Percentiles rank a stretch among this genome's conserved stretches.
Evolutionary conservation across 2,888 invertebrate genomes (phyloP).

Genomic region (Agrenia bidenticulata): DNA sequence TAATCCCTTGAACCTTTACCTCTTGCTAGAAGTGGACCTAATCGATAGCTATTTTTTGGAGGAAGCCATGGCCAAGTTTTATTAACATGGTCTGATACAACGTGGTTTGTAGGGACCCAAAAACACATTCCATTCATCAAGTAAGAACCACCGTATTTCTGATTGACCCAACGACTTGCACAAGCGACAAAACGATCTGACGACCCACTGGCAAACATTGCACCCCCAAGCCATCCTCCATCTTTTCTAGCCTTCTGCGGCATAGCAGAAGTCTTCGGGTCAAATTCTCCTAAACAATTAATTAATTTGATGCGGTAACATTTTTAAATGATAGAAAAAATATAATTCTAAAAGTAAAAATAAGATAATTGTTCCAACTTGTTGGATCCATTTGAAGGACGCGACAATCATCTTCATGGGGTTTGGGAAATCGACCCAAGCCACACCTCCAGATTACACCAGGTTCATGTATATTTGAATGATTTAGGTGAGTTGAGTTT

Average conservation of each 20-base stretch:
- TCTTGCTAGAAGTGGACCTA: slow-evolving; percentile 40
- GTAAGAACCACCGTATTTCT: slow-evolving; percentile 31
- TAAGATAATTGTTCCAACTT: slow-evolving; percentile 53
- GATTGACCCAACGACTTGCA: slow-evolving; percentile 53
- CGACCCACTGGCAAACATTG: slow-evolving; percentile 24
- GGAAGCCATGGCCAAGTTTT: slow-evolving; percentile 28
- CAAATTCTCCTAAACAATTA: slow-evolving; percentile 22
- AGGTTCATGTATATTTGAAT: slow-evolving; percentile 58
- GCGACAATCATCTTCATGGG: slow-evolving; percentile 54
- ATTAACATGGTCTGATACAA: slow-evolving; percentile 16
- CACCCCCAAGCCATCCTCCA: slow-evolving; percentile 50
- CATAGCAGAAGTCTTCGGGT: slow-evolving; percentile 15
- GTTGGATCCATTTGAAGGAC: slow-evolving; percentile 57
- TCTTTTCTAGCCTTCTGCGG: slow-evolving; percentile 45
- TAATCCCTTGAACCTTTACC: too few relatives aligned
- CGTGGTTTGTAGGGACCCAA: slow-evolving; percentile 37
- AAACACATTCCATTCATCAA: slow-evolving; percentile 53
- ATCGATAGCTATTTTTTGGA: slow-evolving; percentile 32
- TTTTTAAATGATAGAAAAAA: not conserved
- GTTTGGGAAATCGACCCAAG: slow-evolving; percentile 44
- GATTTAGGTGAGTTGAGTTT: slow-evolving; percentile 58
- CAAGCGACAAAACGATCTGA: slow-evolving; percentile 44
- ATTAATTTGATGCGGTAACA: not conserved
- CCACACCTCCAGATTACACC: slow-evolving; percentile 62
- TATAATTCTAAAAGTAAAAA: not conserved